Evolutionary conservation across 2,797 vertebrate species (phyloP).

Genomic region (Tenualosa thibaudeaui): DNA sequence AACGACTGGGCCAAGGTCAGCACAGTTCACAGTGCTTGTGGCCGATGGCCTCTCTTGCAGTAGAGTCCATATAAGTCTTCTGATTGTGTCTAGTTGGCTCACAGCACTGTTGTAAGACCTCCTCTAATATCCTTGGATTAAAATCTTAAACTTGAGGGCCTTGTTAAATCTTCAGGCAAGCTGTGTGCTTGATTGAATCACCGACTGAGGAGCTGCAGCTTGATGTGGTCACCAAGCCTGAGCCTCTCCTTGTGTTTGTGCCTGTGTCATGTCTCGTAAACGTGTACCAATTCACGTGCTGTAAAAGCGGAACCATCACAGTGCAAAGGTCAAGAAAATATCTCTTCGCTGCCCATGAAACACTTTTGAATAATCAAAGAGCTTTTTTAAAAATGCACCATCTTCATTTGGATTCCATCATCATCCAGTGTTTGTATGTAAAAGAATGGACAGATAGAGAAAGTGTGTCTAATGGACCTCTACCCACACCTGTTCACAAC

Average conservation of each 20-base stretch:
- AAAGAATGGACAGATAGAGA: not conserved
- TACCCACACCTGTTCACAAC: no score
- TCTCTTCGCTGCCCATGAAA: not conserved
- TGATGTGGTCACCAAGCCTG: not conserved
- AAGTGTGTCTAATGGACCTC: no score
- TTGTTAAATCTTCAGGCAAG: constrained; percentile 53
- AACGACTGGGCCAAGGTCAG: not conserved
- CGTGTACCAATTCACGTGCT: not conserved
- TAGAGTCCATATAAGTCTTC: constrained; percentile 39
- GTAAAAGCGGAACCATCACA: not conserved
- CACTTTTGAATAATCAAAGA: not conserved
- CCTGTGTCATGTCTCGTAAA: not conserved
- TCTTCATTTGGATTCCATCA: not conserved
- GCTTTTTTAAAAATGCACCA: not conserved
- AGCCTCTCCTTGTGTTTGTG: not conserved
- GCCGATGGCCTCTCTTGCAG: constrained; percentile 1
- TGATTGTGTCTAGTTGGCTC: constrained; percentile 33
- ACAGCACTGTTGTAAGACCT: constrained; percentile 37
- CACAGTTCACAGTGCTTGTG: constrained; percentile 27
- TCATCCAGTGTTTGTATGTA: not conserved
- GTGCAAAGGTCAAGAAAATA: not conserved
- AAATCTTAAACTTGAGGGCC: constrained; percentile 44
- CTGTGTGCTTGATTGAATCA: constrained; percentile 48
- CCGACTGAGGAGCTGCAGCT: constrained; percentile 22
- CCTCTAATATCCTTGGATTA: constrained; percentile 46